Base-by-base conservation (phyloP, 2,888 invertebrate species). In the Emmelina monodactyla region DNA sequence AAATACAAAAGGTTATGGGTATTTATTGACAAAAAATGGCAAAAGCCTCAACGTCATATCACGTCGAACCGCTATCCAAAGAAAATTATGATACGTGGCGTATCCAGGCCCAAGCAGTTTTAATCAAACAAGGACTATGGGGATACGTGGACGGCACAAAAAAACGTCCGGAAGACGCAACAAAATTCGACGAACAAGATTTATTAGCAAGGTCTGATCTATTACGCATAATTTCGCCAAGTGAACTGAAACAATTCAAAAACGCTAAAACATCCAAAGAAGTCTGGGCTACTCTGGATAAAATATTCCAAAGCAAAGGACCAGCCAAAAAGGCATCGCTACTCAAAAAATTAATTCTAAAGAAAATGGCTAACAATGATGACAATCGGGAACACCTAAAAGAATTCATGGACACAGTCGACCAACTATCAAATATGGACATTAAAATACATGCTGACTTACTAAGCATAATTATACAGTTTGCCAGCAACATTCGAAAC, bases 321-420 rank as follows among this genome's bases (percentile, higher is more conserved):
- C 62, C 62, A 1, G 62, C 63, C 1, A 40, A 58, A 22, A 68
- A 68, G 37, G 66, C 64, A 0, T 62, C 56, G 2, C 38, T 69
- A 3, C 37, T 70, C 10, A 69, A 70, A 33, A 46, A 53, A 22
- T 40, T 68, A 2, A 51, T 52, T 2, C 35, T 62, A 3, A 51
- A 51, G 6, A 51, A 51, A 19, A 62, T 68, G 61, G 4, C n/a
- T 10, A 28, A 34, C 11, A 53, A 61, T 12, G 50, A 44, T 1
- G 56, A 62, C 34, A 47, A 63, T 2, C 44, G 55, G 11, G 50
- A 54, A 9, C 62, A 63, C 40, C 31, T 63, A 2, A 45, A 45
- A 19, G 47, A 45, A 11, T 61, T 65, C 37, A 58, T 63, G 35
- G 58, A 61, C 13, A 42, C 50, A 2, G 55, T 65, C 7, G 53